Evolutionary conservation across 2,797 vertebrate genomes (phyloP).

Genomic region (Tympanoctomys barrerae): DNA sequence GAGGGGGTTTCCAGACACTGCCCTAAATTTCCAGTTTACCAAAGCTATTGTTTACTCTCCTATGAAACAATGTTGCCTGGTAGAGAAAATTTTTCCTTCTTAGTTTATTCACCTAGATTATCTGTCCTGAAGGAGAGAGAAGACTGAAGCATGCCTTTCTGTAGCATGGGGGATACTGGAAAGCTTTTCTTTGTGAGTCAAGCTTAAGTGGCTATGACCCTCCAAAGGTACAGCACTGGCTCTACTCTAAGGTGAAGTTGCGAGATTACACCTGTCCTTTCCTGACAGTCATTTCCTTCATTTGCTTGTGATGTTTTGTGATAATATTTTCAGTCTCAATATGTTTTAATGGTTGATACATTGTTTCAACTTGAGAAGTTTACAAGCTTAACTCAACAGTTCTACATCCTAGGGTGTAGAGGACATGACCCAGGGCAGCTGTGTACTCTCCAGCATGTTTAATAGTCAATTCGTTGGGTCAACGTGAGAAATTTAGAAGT

Average conservation of each 20-base stretch:
- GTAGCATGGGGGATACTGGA: neutral
- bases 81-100: neutral
- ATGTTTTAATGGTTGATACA: too few species aligned
- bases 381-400: too few species aligned
- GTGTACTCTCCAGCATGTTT: too few species aligned
- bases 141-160: neutral
- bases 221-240: neutral
- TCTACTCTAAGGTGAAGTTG: neutral
- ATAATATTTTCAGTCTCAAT: neutral
- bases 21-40: neutral
- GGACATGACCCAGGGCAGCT: too few species aligned
- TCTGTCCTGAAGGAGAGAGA: neutral
- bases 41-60: neutral
- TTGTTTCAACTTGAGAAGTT: too few species aligned
- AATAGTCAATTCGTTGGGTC: too few species aligned
- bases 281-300: neutral
- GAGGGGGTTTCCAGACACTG: neutral
- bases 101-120: neutral
- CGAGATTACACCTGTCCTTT: neutral
- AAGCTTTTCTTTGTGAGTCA: neutral
- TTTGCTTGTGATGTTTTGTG: constrained; percentile 6
- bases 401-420: too few species aligned
- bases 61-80: neutral
- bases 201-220: neutral
- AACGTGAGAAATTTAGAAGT: too few species aligned